phyloP scores from a whole-genome alignment of 2,888 invertebrate species.

The Podotricha telesiphe region DNA sequence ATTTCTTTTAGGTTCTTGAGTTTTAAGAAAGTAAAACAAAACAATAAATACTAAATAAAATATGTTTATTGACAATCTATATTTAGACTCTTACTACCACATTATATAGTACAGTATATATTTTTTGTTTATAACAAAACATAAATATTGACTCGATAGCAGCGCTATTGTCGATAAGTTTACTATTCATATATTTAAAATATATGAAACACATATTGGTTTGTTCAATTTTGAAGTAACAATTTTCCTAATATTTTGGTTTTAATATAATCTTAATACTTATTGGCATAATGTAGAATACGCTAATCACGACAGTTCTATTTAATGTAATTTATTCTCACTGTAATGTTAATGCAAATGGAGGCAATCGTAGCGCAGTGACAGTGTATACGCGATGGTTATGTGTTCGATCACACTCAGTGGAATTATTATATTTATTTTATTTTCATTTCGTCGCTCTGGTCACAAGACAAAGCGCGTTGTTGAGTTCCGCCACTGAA shows the following conservation, averaged over 20 bases:
- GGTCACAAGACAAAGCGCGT: no score
- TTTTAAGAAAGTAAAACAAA: neutral
- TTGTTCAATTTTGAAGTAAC: neutral
- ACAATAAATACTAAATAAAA: neutral
- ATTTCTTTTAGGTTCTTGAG: no score
- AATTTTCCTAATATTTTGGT: neutral
- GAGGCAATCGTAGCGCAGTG: no score
- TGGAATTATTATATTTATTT: no score
- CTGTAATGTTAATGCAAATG: no score
- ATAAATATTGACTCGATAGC: neutral
- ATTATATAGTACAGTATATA: neutral
- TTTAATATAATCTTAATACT: neutral
- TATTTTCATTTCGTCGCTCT: no score
- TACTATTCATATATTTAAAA: neutral
- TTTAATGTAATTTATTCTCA: neutral
- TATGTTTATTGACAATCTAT: constrained; percentile 1
- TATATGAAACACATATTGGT: neutral
- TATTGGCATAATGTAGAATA: neutral
- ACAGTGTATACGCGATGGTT: no score
- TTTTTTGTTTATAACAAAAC: constrained; percentile 12
- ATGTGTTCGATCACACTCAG: no score
- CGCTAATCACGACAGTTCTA: neutral
- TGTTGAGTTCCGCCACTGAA: no score
- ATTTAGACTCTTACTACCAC: neutral
- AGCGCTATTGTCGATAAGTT: neutral